Percentiles rank a stretch among this genome's conserved stretches.
These are phyloP conservation scores for Acanthochromis polyacanthus DNA, from an alignment of 2,113 vertebrate species.

Conservation along the genomic window DNA sequence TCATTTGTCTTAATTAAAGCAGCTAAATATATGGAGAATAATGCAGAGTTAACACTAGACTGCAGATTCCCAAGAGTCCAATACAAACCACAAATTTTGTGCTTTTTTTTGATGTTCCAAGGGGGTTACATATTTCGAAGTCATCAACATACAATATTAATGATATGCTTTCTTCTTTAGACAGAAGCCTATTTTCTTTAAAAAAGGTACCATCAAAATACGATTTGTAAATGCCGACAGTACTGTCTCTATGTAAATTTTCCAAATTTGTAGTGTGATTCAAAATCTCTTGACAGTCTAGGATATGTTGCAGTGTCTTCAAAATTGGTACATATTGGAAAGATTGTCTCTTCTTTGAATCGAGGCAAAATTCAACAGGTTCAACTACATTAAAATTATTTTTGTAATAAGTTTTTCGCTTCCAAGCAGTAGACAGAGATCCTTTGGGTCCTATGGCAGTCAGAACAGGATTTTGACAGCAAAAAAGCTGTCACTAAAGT, in stretches of 20 bases:
- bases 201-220: constrained; percentile 39
- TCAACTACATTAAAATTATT: constrained; percentile 48
- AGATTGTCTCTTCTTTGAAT: constrained; percentile 14
- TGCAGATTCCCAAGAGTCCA: constrained; percentile 32
- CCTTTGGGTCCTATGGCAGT: background rate
- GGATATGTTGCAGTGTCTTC: constrained; percentile 51
- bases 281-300: constrained; percentile 43
- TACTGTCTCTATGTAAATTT: background rate
- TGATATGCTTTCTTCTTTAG: constrained; percentile 40
- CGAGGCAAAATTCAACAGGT: constrained; percentile 43
- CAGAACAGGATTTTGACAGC: too few relatives aligned
- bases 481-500: too few relatives aligned
- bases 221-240: constrained; percentile 30
- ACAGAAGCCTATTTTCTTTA: constrained; percentile 36
- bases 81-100: constrained; percentile 38
- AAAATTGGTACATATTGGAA: constrained; percentile 52
- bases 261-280: constrained; percentile 36
- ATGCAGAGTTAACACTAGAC: constrained; percentile 3
- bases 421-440: constrained; percentile 44
- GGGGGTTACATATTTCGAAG: constrained; percentile 45
- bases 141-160: constrained; percentile 46
- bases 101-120: constrained; percentile 47
- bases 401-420: constrained; percentile 36
- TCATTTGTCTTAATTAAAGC: constrained; percentile 48
- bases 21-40: constrained; percentile 42